Conservation (phyloP, 2,113 vertebrate species). For the Nerophis lumbriciformis region DNA sequence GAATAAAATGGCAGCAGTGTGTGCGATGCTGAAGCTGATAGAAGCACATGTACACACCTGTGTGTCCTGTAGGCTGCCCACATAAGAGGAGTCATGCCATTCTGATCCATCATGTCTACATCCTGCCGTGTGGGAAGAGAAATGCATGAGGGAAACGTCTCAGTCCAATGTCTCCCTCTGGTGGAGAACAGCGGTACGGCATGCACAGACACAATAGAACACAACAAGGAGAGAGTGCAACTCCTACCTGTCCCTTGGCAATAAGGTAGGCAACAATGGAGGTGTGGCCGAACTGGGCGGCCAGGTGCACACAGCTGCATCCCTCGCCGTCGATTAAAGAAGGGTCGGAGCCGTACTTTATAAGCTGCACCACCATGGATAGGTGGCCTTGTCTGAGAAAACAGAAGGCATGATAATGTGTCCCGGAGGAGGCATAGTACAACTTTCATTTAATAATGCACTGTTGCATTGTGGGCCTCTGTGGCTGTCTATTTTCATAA, state of each 20-base stretch:
- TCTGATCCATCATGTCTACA: constrained; percentile 99
- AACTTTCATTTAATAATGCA: background rate
- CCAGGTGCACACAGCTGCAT: constrained; percentile 96
- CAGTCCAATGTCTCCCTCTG: constrained; percentile 30
- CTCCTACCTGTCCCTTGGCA: constrained; percentile 92
- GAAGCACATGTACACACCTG: constrained; percentile 72
- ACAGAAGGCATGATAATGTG: background rate
- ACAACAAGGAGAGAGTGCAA: background rate
- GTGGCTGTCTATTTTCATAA: too few species aligned
- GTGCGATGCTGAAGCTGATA: too few species aligned
- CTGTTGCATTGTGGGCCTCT: too few species aligned
- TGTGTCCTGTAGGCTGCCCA: constrained; percentile 98
- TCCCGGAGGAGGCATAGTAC: background rate
- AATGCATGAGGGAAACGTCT: background rate
- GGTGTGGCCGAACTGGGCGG: constrained; percentile 98
- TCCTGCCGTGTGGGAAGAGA: constrained; percentile 68
- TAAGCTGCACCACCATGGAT: constrained; percentile 98
- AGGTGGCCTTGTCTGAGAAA: constrained; percentile 88
- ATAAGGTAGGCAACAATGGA: constrained; percentile 99
- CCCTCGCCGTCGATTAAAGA: constrained; percentile 97
- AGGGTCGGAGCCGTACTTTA: constrained; percentile 96
- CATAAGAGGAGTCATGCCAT: constrained; percentile 99
- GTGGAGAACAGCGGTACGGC: constrained; percentile 16
- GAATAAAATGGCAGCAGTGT: too few species aligned
- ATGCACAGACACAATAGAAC: too few species aligned